Percentiles rank a stretch among this genome's conserved stretches.
phyloP scores from a whole-genome alignment of 2,888 invertebrate species.

The Orgyia antiqua region DNA sequence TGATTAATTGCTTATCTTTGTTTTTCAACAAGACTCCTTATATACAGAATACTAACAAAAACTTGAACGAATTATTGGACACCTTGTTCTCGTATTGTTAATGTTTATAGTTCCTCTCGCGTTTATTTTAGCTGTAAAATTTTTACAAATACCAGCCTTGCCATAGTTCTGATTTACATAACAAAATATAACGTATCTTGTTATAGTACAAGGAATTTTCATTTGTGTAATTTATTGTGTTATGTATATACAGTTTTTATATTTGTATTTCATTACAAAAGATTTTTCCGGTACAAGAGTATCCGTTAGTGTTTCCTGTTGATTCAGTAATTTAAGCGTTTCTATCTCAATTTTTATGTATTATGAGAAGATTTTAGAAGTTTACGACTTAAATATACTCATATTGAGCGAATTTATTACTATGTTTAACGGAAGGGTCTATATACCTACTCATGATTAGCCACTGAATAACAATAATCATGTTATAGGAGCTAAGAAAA shows the following conservation, averaged over 20 bases:
- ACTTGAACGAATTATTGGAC: slow-evolving; percentile 30
- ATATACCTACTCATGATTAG: slow-evolving; percentile 6
- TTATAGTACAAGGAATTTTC: neutral
- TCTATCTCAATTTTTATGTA: too few relatives aligned
- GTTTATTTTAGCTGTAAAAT: slow-evolving; percentile 28
- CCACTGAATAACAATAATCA: slow-evolving; percentile 8
- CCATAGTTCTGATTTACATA: slow-evolving; percentile 20
- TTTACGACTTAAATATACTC: neutral
- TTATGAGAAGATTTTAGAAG: neutral
- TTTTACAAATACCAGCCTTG: slow-evolving; percentile 22
- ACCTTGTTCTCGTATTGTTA: slow-evolving; percentile 29
- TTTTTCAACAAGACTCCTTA: slow-evolving; percentile 32
- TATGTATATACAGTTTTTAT: too few relatives aligned
- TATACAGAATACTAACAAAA: slow-evolving; percentile 29
- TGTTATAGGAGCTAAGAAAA: too few relatives aligned
- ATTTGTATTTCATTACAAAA: neutral
- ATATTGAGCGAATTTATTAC: slow-evolving; percentile 2
- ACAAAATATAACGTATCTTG: slow-evolving; percentile 4
- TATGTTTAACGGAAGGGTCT: slow-evolving; percentile 5
- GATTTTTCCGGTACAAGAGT: neutral
- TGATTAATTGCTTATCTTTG: slow-evolving; percentile 55
- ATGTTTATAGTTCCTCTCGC: slow-evolving; percentile 25
- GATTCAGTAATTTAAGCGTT: neutral
- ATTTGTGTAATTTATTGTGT: neutral
- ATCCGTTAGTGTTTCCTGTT: neutral